Evolutionary conservation across 2,113 vertebrate species (phyloP).

Genomic region (Pagrus major): DNA sequence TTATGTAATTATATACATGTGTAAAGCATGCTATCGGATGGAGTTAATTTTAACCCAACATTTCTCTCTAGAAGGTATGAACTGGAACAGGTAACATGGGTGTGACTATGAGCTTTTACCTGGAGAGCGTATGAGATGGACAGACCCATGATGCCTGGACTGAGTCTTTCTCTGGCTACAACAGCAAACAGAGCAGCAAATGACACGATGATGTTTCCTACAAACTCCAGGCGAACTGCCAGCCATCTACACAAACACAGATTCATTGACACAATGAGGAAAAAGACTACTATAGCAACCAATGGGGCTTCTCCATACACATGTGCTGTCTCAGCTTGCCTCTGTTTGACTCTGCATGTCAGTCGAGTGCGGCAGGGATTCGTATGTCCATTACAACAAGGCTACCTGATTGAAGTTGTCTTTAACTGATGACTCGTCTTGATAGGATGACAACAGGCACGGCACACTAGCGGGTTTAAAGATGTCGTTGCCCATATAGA

Average conservation of each 20-base stretch:
- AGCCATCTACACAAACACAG: slow-evolving; percentile 88
- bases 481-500: too few relatives aligned
- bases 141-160: slow-evolving; percentile 92
- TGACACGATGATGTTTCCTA: slow-evolving; percentile 94
- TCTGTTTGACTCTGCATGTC: too few relatives aligned
- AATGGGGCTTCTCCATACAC: too few relatives aligned
- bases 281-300: background rate
- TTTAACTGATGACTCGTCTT: too few relatives aligned
- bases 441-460: too few relatives aligned
- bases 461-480: too few relatives aligned
- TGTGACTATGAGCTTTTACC: slow-evolving; percentile 79
- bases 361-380: too few relatives aligned
- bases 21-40: background rate
- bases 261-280: background rate
- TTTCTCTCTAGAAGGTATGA: background rate
- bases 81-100: background rate
- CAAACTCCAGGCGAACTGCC: slow-evolving; percentile 92
- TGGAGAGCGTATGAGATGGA: slow-evolving; percentile 95
- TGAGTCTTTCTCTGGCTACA: slow-evolving; percentile 88
- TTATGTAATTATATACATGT: background rate
- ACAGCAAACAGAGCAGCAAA: slow-evolving; percentile 93
- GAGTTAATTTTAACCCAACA: background rate
- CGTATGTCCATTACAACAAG: too few relatives aligned
- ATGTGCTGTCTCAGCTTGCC: too few relatives aligned
- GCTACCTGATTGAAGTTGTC: too few relatives aligned